A percentile compares a stretch with the other conserved stretches of the same genome.
Conservation (phyloP, 2,113 vertebrate species). For the Bolborhynchus lineola region DNA sequence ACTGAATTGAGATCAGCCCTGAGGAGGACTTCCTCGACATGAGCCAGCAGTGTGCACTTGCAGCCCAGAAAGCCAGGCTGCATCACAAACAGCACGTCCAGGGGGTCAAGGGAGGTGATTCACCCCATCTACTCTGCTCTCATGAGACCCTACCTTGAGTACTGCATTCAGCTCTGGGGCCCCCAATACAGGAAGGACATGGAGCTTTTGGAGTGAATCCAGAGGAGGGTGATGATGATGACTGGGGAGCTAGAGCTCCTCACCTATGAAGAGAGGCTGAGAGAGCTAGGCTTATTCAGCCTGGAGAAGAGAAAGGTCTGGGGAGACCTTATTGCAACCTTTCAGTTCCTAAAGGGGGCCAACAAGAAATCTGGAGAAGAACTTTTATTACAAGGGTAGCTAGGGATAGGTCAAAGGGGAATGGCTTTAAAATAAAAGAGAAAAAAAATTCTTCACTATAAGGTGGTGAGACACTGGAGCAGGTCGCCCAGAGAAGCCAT, state of each 20-base stretch:
- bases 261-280: neutral
- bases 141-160: neutral
- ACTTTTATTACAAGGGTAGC: neutral
- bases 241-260: neutral
- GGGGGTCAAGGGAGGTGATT: neutral
- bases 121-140: neutral
- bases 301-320: neutral
- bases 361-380: neutral
- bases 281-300: neutral
- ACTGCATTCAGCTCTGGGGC: neutral
- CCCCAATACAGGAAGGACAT: neutral
- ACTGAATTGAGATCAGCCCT: neutral
- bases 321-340: neutral
- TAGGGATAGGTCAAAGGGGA: neutral
- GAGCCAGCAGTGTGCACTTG: neutral
- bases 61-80: neutral
- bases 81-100: neutral
- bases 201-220: neutral
- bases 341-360: neutral
- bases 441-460: neutral
- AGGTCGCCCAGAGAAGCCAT: neutral
- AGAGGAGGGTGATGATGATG: neutral
- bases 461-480: neutral
- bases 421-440: neutral
- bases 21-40: neutral